Evolutionary conservation across 92 coral and sea anemone species (phyloP).

Genomic region (Umimayanthus chanpuru): DNA sequence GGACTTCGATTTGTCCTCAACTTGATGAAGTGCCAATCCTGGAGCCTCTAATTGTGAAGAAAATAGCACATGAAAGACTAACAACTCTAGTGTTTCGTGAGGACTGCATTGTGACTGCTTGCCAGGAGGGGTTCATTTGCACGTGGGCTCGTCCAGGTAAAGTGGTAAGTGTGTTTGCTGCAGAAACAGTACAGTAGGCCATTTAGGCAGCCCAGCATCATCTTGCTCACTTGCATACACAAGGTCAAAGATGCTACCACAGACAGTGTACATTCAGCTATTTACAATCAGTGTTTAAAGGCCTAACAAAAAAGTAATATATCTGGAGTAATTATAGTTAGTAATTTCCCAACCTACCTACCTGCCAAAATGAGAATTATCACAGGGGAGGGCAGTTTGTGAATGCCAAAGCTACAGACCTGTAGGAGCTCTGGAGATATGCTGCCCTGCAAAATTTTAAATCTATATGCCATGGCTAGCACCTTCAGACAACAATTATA

Average conservation of each 20-base stretch:
- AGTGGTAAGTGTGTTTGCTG: conserved; percentile 89
- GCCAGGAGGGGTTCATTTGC: conserved; percentile 96
- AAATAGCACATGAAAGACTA: conserved; percentile 93
- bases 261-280: not conserved
- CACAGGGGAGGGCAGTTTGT: too few species aligned
- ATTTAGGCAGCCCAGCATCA: not conserved
- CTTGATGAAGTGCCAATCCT: conserved; percentile 88
- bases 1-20: conserved; percentile 88
- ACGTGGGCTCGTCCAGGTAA: conserved; percentile 99
- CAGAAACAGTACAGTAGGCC: not conserved
- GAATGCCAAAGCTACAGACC: too few species aligned
- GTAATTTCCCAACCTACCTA: too few species aligned
- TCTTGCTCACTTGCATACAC: not conserved
- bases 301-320: too few species aligned
- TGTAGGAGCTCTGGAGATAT: too few species aligned
- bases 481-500: too few species aligned
- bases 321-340: too few species aligned
- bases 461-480: too few species aligned
- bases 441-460: too few species aligned
- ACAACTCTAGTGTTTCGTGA: conserved; percentile 88
- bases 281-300: not conserved
- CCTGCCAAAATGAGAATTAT: too few species aligned
- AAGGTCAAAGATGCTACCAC: not conserved
- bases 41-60: conserved; percentile 97
- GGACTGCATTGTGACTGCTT: conserved; percentile 95